Evolutionary conservation across 1,140 invertebrate genomes (phyloP), one percentile per base, ranked within the genome.

Genomic region (Brachionus calyciflorus): DNA sequence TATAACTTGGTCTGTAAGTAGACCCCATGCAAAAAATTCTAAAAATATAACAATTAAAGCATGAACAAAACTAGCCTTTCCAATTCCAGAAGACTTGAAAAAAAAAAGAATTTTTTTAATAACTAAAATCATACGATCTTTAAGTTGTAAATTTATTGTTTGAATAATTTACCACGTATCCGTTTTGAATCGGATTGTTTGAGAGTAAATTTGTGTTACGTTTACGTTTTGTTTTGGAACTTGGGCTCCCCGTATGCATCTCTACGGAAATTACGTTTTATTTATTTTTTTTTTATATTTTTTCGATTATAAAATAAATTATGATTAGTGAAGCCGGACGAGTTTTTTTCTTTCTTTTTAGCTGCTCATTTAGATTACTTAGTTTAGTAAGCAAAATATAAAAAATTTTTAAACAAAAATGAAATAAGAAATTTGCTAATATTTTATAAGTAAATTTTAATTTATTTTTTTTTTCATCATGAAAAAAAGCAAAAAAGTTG

Each of bases 11-110:
- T 96, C 94, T 46, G 95, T 99, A 51, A 99, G 88, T 78, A 99
- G 88, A 73, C 96, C 96, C 96, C 96, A 99, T 76, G 96, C 93
- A 87, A 99, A 99, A 87, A 98, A 99, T 88, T 99, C 96, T 84
- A 99, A 88, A 87, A 99, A 99, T 86, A 99, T 99, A 80, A 99
- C 93, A 80, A 99, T 91, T 82, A 99, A 87, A 53, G 96, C 96
- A 90, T 99, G 96, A 86, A 96, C 95, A 44, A 99, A 91, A 82
- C 92, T 94, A 68, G 96, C 93, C 82, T 94, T 91, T 78, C 93
- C 93, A 81, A 94, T 78, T 30, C 76, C 76, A 51, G 30, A 33
- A 12, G 60, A 41, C 75, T 49, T 70, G 40, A 70, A 70, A 46
- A 33, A 37, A 12, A 60, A 40, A 60, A 60, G 3, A 9, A 26